These are phyloP conservation scores for Oceanites oceanicus DNA, from an alignment of 2,113 vertebrate genomes.

Conservation along the genomic window DNA sequence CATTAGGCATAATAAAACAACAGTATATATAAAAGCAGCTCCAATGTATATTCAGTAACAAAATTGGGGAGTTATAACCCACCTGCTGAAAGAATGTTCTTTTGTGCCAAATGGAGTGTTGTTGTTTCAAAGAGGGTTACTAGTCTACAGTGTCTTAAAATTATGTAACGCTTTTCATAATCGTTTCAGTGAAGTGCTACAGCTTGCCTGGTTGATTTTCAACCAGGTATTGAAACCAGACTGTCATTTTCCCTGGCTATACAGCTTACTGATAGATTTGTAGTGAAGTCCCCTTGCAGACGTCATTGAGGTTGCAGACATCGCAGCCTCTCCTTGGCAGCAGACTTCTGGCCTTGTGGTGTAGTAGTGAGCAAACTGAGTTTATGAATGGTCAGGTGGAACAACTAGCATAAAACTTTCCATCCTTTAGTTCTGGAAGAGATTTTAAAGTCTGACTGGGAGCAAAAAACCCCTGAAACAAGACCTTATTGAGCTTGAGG, in stretches of 20 bases:
- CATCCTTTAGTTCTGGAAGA: neutral
- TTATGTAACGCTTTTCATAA: rapidly evolving
- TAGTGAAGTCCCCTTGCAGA: neutral
- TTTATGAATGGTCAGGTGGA: neutral
- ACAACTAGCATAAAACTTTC: neutral
- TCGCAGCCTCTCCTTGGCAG: neutral
- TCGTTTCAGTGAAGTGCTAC: neutral
- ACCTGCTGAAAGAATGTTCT: neutral
- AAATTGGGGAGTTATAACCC: neutral
- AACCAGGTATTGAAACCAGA: neutral
- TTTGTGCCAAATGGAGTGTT: neutral
- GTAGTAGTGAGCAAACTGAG: neutral
- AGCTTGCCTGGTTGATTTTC: neutral
- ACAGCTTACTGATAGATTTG: neutral
- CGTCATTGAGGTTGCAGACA: neutral
- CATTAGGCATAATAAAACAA: neutral
- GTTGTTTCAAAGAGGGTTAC: neutral
- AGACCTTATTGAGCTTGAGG: neutral
- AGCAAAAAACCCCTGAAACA: neutral
- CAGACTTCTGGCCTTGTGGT: neutral
- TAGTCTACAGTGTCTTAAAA: neutral
- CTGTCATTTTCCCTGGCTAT: neutral
- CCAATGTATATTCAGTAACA: neutral
- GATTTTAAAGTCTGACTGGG: neutral
- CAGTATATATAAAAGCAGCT: neutral